phyloP scores from a whole-genome alignment of 2,888 invertebrate species.

The Tethea ocularis region DNA sequence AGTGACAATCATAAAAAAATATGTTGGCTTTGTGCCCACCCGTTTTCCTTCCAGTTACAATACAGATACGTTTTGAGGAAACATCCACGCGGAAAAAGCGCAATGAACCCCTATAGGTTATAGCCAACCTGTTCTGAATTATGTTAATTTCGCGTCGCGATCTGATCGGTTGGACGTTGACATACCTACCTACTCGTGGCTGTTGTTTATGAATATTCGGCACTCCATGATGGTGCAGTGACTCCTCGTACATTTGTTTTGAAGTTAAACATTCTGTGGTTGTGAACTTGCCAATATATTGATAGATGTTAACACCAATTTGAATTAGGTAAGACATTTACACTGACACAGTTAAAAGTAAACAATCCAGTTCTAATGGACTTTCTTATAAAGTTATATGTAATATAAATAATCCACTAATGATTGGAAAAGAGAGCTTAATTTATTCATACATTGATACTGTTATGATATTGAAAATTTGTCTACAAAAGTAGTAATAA shows the following conservation, averaged over 20 bases:
- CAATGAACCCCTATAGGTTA: conserved; percentile 70
- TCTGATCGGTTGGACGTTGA: conserved; percentile 13
- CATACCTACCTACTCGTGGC: conserved; percentile 11
- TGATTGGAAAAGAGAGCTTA: too few relatives aligned
- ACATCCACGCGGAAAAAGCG: conserved; percentile 68
- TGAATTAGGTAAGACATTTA: background rate
- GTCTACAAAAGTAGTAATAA: too few relatives aligned
- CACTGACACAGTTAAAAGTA: background rate
- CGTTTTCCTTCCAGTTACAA: conserved; percentile 75
- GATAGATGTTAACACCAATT: background rate
- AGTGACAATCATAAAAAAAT: conserved; percentile 72
- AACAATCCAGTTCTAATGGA: background rate
- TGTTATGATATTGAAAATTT: too few relatives aligned
- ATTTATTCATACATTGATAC: too few relatives aligned
- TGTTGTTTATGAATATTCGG: conserved; percentile 19
- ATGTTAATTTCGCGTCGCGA: conserved; percentile 53
- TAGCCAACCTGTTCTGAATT: conserved; percentile 57
- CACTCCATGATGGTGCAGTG: conserved; percentile 5
- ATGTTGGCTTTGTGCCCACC: conserved; percentile 82
- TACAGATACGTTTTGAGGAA: conserved; percentile 64
- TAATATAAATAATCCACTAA: too few relatives aligned
- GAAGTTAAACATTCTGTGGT: background rate
- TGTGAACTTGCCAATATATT: background rate
- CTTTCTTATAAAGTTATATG: too few relatives aligned
- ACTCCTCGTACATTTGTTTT: background rate